Conservation (phyloP, 2,797 vertebrate species). For the Lagodon rhomboides region DNA sequence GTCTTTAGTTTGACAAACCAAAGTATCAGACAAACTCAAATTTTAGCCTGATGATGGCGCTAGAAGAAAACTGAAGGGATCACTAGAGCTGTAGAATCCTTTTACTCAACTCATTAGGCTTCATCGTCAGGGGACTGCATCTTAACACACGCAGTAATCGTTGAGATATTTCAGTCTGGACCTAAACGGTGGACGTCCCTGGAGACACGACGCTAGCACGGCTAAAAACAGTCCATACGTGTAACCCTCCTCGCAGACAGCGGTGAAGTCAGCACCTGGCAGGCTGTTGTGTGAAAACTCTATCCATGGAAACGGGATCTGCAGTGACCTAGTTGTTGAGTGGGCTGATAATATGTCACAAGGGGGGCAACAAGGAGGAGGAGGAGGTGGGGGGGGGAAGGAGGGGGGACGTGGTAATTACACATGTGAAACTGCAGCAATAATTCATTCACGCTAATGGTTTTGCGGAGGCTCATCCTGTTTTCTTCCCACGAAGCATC, state of each 20-base stretch:
- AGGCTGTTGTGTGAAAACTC: slow-evolving; percentile 58
- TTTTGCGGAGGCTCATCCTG: slow-evolving; percentile 26
- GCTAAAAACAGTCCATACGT: slow-evolving; percentile 24
- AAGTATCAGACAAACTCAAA: not conserved
- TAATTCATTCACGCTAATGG: slow-evolving; percentile 46
- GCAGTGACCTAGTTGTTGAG: slow-evolving; percentile 72
- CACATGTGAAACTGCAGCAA: slow-evolving; percentile 48
- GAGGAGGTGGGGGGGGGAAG: too few species aligned
- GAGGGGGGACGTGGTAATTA: slow-evolving; percentile 34
- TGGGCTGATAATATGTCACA: slow-evolving; percentile 64
- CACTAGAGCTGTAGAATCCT: too few species aligned
- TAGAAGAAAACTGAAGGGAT: too few species aligned
- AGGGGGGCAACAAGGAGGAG: slow-evolving; percentile 26
- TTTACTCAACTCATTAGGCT: too few species aligned
- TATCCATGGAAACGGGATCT: slow-evolving; percentile 66
- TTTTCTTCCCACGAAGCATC: slow-evolving; percentile 37
- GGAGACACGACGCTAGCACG: not conserved
- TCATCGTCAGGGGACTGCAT: not conserved
- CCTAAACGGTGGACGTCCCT: not conserved
- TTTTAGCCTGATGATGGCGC: not conserved
- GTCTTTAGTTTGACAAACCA: not conserved
- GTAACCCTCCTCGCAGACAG: not conserved
- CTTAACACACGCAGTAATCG: not conserved
- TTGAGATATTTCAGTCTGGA: not conserved
- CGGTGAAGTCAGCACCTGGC: slow-evolving; percentile 33